A percentile compares a stretch with the other conserved stretches of the same genome.
These are phyloP conservation scores for Clanis bilineata DNA, from an alignment of 2,888 invertebrate genomes.

Conservation along the genomic window DNA sequence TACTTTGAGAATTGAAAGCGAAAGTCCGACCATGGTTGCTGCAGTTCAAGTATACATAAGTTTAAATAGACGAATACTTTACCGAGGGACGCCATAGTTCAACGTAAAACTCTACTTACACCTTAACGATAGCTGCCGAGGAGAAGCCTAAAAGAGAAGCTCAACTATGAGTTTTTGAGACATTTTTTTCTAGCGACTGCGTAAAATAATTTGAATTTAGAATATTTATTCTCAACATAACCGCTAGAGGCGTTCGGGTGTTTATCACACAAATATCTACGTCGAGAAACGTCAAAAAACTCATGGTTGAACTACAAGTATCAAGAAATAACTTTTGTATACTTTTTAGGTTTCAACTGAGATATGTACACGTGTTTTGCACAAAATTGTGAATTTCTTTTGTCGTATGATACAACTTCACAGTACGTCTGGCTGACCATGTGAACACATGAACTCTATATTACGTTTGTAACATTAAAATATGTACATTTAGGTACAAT, in stretches of 20 bases:
- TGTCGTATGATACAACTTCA: conserved; percentile 46
- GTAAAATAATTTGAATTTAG: no score
- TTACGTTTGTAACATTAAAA: conserved; percentile 42
- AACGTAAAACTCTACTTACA: conserved; percentile 1
- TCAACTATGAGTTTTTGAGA: no score
- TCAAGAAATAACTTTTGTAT: conserved; percentile 7
- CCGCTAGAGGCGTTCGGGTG: no score
- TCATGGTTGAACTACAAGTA: no score
- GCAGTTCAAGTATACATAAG: background rate
- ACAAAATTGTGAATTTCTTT: conserved; percentile 31
- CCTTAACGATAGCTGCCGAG: conserved; percentile 17
- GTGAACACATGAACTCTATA: conserved; percentile 56
- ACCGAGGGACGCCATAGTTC: background rate
- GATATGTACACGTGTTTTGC: conserved; percentile 44
- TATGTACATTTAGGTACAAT: conserved; percentile 46
- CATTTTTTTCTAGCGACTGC: no score
- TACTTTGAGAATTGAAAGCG: conserved; percentile 60
- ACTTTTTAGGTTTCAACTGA: conserved; percentile 7
- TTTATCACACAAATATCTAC: no score
- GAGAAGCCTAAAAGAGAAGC: conserved; percentile 1
- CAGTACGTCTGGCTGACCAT: conserved; percentile 48
- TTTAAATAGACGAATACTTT: conserved; percentile 3
- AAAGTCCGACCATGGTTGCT: conserved; percentile 33
- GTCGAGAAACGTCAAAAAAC: no score
- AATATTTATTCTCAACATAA: no score